phyloP scores from a whole-genome alignment of 2,797 vertebrate species.

The Hozukius guyotensis region DNA sequence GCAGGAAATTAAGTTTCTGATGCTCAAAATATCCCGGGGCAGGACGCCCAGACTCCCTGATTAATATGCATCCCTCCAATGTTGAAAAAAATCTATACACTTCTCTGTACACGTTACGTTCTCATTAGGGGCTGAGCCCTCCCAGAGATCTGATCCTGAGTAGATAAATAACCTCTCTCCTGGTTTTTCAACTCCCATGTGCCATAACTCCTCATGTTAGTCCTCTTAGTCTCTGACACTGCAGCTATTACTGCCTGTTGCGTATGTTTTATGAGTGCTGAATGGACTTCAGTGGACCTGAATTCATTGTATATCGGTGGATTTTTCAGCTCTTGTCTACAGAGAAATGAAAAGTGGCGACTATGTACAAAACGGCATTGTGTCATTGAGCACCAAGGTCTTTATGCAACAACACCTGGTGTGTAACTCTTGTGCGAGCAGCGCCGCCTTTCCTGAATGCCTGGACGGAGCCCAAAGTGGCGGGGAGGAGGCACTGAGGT shows the following conservation, averaged over 20 bases:
- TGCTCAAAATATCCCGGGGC: too few species aligned
- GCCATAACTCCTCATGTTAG: conserved; percentile 45
- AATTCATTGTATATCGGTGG: conserved; percentile 7
- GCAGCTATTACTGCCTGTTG: conserved; percentile 40
- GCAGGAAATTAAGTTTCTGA: too few species aligned
- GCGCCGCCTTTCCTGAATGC: conserved; percentile 71
- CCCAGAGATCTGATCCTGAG: background rate
- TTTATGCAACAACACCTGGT: conserved; percentile 75
- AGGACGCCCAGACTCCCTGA: too few species aligned
- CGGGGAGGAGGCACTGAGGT: conserved; percentile 36
- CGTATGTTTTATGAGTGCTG: conserved; percentile 47
- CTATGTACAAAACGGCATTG: conserved; percentile 22
- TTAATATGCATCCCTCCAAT: too few species aligned
- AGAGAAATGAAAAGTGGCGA: conserved; percentile 28
- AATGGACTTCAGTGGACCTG: conserved; percentile 19
- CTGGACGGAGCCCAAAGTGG: conserved; percentile 66
- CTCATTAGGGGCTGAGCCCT: too few species aligned
- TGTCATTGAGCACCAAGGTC: conserved; percentile 63
- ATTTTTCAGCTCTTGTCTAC: conserved; percentile 11
- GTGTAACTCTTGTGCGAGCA: conserved; percentile 50
- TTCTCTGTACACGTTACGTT: too few species aligned
- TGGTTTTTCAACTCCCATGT: conserved; percentile 15
- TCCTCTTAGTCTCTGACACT: conserved; percentile 38
- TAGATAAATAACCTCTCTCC: conserved; percentile 44
- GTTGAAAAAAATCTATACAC: too few species aligned